These are phyloP conservation scores for Pseudocheirus occidentalis DNA, from an alignment of 2,797 vertebrate species.

Conservation along the genomic window DNA sequence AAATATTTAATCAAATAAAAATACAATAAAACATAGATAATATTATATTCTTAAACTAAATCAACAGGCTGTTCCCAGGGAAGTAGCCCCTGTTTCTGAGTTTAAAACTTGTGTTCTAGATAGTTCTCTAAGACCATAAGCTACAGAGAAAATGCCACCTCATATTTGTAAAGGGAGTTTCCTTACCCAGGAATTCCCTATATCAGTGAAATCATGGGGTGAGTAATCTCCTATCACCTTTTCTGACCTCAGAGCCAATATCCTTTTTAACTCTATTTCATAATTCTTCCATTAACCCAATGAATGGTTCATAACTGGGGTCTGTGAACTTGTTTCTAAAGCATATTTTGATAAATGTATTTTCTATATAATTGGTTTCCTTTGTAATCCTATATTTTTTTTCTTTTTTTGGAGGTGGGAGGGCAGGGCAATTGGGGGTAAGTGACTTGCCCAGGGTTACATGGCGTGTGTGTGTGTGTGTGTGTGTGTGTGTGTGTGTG, in stretches of 20 bases:
- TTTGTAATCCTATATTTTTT: not conserved
- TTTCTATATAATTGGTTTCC: not conserved
- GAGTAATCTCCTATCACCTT: not conserved
- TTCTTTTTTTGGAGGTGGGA: too few relatives aligned
- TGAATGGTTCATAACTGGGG: not conserved
- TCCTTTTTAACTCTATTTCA: not conserved
- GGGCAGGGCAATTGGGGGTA: too few relatives aligned
- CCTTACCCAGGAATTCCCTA: not conserved
- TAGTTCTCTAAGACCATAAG: not conserved
- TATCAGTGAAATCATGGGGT: not conserved
- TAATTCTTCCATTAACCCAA: not conserved
- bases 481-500: too few relatives aligned
- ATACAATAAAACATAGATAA: not conserved
- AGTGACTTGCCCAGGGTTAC: too few relatives aligned
- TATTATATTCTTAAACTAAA: not conserved
- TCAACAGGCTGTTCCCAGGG: not conserved
- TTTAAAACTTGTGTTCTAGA: not conserved
- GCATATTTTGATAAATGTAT: not conserved
- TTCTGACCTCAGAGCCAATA: not conserved
- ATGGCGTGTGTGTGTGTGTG: too few relatives aligned
- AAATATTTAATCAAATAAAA: not conserved
- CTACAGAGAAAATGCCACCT: not conserved
- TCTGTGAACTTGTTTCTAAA: not conserved
- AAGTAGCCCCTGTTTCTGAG: not conserved
- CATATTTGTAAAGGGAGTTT: not conserved